A percentile compares a stretch with the other conserved stretches of the same genome.
Conservation (phyloP, 92 coral and sea anemone species). For the Plumapathes pennacea region DNA sequence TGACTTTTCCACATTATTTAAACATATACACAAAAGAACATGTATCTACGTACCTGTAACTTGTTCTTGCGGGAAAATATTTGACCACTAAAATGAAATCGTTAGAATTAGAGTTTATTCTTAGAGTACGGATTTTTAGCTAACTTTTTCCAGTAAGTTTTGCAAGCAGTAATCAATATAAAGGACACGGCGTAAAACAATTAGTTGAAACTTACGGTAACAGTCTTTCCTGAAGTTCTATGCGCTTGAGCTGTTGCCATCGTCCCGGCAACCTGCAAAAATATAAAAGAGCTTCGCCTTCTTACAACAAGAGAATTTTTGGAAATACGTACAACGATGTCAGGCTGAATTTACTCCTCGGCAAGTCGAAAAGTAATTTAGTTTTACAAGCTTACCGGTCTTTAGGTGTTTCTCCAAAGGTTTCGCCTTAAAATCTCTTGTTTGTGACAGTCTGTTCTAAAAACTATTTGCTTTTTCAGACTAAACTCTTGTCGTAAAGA, state of each 20-base stretch:
- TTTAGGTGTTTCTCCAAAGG: neutral
- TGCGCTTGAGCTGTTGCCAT: conserved; percentile 92
- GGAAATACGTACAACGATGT: too few relatives aligned
- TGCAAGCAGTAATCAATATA: neutral
- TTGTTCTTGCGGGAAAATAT: conserved; percentile 93
- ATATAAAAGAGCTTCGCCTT: neutral
- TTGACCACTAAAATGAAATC: conserved; percentile 75
- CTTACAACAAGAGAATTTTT: too few relatives aligned
- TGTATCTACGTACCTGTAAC: conserved; percentile 70
- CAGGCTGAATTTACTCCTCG: too few relatives aligned
- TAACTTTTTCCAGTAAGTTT: too few relatives aligned
- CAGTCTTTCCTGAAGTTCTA: conserved; percentile 66
- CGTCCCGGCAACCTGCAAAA: neutral
- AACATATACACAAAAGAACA: too few relatives aligned
- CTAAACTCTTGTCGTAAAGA: too few relatives aligned
- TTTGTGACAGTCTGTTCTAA: too few relatives aligned
- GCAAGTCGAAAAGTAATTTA: too few relatives aligned
- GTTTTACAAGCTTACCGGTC: neutral
- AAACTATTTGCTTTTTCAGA: too few relatives aligned
- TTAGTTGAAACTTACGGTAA: conserved; percentile 44
- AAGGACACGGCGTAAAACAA: neutral
- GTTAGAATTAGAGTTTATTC: neutral
- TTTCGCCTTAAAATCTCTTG: neutral
- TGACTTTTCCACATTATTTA: neutral
- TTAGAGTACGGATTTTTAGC: too few relatives aligned